Base-by-base conservation (phyloP, 1,140 invertebrate species). In the Bombus pyrosoma region DNA sequence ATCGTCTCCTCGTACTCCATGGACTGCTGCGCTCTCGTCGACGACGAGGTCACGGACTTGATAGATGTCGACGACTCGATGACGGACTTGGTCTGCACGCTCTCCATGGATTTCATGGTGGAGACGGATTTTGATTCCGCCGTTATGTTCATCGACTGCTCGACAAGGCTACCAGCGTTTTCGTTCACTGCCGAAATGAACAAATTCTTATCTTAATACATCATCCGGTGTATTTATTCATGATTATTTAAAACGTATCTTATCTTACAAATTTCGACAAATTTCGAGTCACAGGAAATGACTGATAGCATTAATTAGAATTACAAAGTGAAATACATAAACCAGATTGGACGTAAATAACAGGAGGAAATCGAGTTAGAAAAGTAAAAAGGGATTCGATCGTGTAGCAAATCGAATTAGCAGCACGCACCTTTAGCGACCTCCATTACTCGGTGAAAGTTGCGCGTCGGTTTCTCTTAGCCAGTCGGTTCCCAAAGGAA, bases 1-100 rank as follows among this genome's bases (percentile, higher is more conserved):
- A 94, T 81, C 41, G 90, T 86, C 72, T 95, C 94, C 81, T 95
- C 94, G 43, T 93, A 92, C 76, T 95, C 94, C 85, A 93, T 84
- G 15, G 94, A 94, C 74, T 91, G 87, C 0, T 93, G 93, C 0
- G 93, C 92, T 72, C 68, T 93, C 6, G 87, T 87, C 1, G 93
- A 94, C 8, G 92, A 93, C 1, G 93, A 91, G 28, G 87, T 90
- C 22, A 94, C 92, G 3, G 93, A 93, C 86, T 94, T 94, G 25
- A 94, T 57, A 4, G 91, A 92, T 37, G 89, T 89, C 13, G 93
- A 92, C 1, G 94, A 95, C 69, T 95, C 91, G 32, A 93, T 84
- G 25, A 94, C 90, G 0, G 94, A 93, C 75, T 93, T 93, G 1
- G 91, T 92, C 57, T 95, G 88, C 4, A 94, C 92, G 64, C 91